Percentiles rank a stretch among this genome's conserved stretches.
phyloP scores from a whole-genome alignment of 2,888 invertebrate species.

The Synanthedon tipuliformis region DNA sequence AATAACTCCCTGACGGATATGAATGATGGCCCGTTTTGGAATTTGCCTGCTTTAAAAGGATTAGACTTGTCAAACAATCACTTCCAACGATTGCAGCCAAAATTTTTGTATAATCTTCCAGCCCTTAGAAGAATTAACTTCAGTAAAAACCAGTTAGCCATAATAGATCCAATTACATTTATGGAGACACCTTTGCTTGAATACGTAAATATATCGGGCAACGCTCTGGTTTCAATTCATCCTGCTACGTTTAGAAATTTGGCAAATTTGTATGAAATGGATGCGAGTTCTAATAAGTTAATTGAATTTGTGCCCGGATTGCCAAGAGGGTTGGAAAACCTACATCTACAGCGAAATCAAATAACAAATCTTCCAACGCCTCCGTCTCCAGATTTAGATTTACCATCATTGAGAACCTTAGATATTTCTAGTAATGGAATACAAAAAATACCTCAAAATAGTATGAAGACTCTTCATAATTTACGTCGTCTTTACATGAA shows the following conservation, averaged over 20 bases:
- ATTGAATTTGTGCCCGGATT: constrained; percentile 82
- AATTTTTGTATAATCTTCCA: constrained; percentile 79
- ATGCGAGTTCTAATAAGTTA: constrained; percentile 79
- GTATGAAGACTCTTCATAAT: constrained; percentile 75
- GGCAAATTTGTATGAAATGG: constrained; percentile 81
- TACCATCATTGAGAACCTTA: constrained; percentile 78
- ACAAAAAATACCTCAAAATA: constrained; percentile 74
- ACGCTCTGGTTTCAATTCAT: constrained; percentile 77
- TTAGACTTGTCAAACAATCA: constrained; percentile 83
- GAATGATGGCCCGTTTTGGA: constrained; percentile 83
- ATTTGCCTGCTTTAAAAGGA: constrained; percentile 85
- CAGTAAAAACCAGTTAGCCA: constrained; percentile 77
- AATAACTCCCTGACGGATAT: constrained; percentile 85
- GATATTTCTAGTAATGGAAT: constrained; percentile 83
- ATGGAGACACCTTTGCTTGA: constrained; percentile 79
- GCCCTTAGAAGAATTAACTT: constrained; percentile 81
- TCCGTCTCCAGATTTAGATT: constrained; percentile 76
- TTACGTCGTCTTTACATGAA: constrained; percentile 77
- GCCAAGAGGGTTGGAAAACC: constrained; percentile 80
- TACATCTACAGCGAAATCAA: constrained; percentile 78
- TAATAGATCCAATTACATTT: constrained; percentile 80
- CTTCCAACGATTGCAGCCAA: constrained; percentile 77
- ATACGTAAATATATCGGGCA: constrained; percentile 83
- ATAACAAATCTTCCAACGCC: constrained; percentile 74
- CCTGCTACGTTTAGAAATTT: constrained; percentile 82